Conservation (phyloP, 2,113 vertebrate genomes). For the Gopherus flavomarginatus region DNA sequence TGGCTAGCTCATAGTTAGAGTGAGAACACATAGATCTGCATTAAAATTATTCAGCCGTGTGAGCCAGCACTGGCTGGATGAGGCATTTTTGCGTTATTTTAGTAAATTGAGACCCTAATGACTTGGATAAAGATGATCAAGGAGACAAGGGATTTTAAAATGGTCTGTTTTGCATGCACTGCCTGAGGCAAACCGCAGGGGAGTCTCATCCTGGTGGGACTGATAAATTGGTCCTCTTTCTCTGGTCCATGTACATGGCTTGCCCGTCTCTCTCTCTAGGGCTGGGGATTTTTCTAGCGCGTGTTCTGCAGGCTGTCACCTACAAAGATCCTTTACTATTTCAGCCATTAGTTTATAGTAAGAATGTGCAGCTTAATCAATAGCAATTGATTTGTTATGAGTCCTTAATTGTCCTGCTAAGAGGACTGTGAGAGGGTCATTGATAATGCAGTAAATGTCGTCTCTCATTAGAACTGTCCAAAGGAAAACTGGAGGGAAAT, state of each 20-base stretch:
- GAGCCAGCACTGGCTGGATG: not conserved
- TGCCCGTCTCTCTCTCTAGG: not conserved
- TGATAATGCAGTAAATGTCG: not conserved
- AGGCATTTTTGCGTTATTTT: not conserved
- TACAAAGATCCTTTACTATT: not conserved
- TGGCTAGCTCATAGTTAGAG: not conserved
- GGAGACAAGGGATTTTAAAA: not conserved
- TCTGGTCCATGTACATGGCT: not conserved
- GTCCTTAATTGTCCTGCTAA: accelerated
- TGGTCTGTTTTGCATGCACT: not conserved
- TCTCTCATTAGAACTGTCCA: not conserved
- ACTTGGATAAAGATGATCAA: not conserved
- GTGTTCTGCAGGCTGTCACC: not conserved
- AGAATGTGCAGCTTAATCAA: not conserved
- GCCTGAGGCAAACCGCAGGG: too few relatives aligned
- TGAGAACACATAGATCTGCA: not conserved
- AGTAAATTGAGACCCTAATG: not conserved
- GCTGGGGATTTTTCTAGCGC: not conserved
- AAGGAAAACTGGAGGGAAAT: not conserved
- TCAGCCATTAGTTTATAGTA: not conserved
- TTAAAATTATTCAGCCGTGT: not conserved
- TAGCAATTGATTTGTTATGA: not conserved
- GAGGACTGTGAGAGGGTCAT: not conserved
- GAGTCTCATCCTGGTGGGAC: too few relatives aligned
- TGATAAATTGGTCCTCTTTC: not conserved